Conservation (phyloP, 2,113 vertebrate species). For the Takifugu flavidus region DNA sequence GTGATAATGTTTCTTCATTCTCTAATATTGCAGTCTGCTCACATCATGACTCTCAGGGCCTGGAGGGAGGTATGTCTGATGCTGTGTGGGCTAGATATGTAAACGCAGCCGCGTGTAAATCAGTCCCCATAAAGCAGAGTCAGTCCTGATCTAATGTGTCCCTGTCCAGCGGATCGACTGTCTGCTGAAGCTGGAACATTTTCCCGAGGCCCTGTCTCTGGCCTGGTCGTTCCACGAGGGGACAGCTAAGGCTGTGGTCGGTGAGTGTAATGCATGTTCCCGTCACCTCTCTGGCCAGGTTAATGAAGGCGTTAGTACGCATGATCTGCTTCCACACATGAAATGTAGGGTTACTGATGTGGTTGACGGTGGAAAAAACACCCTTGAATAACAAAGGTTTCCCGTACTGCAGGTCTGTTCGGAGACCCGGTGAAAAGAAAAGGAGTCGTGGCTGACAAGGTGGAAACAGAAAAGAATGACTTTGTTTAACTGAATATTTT, state of each 20-base stretch:
- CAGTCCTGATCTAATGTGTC: not conserved
- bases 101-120: not conserved
- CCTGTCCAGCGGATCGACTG: conserved; percentile 85
- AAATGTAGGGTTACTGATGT: not conserved
- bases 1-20: not conserved
- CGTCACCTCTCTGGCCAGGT: not conserved
- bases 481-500: fast-evolving
- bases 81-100: not conserved
- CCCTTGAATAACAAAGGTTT: not conserved
- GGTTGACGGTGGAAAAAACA: not conserved
- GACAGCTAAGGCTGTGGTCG: conserved; percentile 93
- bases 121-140: not conserved
- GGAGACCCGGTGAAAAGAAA: conserved; percentile 87
- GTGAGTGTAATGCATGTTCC: conserved; percentile 69
- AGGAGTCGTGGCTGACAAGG: conserved; percentile 87
- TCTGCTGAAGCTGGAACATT: conserved; percentile 89
- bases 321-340: too few species aligned
- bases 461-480: conserved; percentile 51
- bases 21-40: conserved; percentile 82
- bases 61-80: conserved; percentile 89
- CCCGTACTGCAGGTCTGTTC: conserved; percentile 77
- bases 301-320: too few species aligned
- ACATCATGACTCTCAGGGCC: conserved; percentile 88
- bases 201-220: conserved; percentile 88
- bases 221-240: conserved; percentile 97